Evolutionary conservation across 1,140 invertebrate species (phyloP), one percentile per base, ranked within the genome.

Genomic region (Pseudoatta argentina): DNA sequence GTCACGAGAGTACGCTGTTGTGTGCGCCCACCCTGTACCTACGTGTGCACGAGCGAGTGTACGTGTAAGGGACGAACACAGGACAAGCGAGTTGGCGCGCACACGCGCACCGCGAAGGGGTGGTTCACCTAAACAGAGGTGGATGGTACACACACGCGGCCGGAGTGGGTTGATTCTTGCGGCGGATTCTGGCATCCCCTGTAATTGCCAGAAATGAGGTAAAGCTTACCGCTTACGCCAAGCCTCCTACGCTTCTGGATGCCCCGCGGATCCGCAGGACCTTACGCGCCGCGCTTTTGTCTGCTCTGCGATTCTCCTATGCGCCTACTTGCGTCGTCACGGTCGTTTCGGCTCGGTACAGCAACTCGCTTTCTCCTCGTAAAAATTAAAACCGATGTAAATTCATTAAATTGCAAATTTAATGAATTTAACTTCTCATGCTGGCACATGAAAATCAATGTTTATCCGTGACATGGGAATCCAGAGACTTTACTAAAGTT

Each of bases 161-260:
- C 90, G 92, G 93, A 87, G 90, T 90, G 92, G 92, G 93, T 94
- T 94, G 94, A 95, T 94, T 94, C 93, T 94, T 94, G 94, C 92
- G 94, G 94, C 92, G 94, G 93, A 94, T 94, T 94, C 91, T 93
- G 92, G 92, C 92, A 93, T 93, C 90, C 91, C 92, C 92, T 93
- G 93, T 95, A 95, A 95, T 95, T 95, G 94, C 92, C 92, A 91
- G 93, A 94, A 94, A 95, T 93, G 94, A 94, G 94, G 91, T 94
- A 93, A 94, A 94, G 94, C 93, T 94, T 92, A 93, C 93, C 91
- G 91, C 92, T 93, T 89, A 91, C 91, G 92, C 87, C 89, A 61
- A 92, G 87, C 91, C 91, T 93, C 88, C 92, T 90, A 90, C 87
- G 89, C 89, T 88, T 81, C 88, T 88, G 77, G 59, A 75, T 86